These are phyloP conservation scores for Protomyctophum bolini DNA, from an alignment of 2,113 vertebrate species.

Conservation along the genomic window DNA sequence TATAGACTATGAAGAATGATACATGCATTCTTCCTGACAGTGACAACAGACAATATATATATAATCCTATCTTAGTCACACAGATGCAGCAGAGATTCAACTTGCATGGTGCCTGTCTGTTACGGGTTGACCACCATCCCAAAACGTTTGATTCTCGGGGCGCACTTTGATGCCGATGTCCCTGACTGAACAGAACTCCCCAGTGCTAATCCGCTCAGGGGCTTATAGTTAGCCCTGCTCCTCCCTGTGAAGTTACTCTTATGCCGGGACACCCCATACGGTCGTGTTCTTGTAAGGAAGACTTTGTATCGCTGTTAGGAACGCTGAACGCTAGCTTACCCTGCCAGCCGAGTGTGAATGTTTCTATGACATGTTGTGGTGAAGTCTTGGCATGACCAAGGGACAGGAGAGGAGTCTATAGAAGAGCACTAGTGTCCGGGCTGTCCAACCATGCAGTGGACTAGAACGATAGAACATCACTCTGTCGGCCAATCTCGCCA, in stretches of 20 bases:
- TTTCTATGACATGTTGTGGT: neutral
- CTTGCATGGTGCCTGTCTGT: too few relatives aligned
- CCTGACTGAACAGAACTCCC: neutral
- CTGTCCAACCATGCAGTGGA: constrained; percentile 25
- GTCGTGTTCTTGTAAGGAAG: neutral
- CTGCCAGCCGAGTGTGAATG: neutral
- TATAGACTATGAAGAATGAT: too few relatives aligned
- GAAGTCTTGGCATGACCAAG: neutral
- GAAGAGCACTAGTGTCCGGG: neutral
- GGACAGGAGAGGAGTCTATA: neutral
- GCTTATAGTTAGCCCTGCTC: neutral
- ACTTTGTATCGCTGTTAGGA: neutral
- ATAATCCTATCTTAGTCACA: too few relatives aligned
- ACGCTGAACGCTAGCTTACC: neutral
- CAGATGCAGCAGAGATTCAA: too few relatives aligned
- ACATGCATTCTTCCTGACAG: too few relatives aligned
- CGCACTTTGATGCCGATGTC: neutral
- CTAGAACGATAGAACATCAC: neutral
- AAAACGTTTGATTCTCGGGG: neutral
- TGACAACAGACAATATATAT: too few relatives aligned
- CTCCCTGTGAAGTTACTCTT: neutral
- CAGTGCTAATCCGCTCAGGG: neutral
- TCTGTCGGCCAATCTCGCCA: neutral
- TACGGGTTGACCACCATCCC: too few relatives aligned
- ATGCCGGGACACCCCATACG: neutral